Conservation (phyloP, 2,888 invertebrate genomes). For the Micoletzkya japonica region DNA sequence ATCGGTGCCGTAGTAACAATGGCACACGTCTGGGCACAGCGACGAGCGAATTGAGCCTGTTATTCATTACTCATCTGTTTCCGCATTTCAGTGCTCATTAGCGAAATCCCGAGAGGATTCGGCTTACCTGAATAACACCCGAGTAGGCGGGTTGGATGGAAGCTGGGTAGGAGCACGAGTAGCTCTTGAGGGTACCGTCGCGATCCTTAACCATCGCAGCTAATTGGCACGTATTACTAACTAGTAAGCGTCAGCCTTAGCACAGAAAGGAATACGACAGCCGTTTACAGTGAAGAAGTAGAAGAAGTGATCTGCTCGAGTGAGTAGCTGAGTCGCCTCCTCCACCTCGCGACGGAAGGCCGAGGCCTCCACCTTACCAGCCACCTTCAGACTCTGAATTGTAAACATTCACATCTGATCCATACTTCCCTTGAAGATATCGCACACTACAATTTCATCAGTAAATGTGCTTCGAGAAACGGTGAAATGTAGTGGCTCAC, state of each 20-base stretch:
- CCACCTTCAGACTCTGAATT: constrained; percentile 21
- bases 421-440: no score
- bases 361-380: not conserved
- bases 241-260: not conserved
- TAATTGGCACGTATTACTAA: not conserved
- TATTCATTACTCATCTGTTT: not conserved
- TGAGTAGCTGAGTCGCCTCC: constrained; percentile 52
- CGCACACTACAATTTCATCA: no score
- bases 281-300: constrained; percentile 63
- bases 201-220: constrained; percentile 27
- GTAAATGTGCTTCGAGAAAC: no score
- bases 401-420: not conserved
- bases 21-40: constrained; percentile 63
- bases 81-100: not conserved
- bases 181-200: constrained; percentile 63
- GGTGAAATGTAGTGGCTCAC: no score
- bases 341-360: constrained; percentile 48
- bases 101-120: not conserved
- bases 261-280: constrained; percentile 22
- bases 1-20: constrained; percentile 63
- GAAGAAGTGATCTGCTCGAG: constrained; percentile 61
- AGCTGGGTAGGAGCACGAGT: constrained; percentile 62
- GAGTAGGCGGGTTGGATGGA: constrained; percentile 63
- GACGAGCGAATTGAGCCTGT: constrained; percentile 59
- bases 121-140: constrained; percentile 61